Base-by-base conservation (phyloP, 2,113 vertebrate species). In the Paramisgurnus dabryanus region DNA sequence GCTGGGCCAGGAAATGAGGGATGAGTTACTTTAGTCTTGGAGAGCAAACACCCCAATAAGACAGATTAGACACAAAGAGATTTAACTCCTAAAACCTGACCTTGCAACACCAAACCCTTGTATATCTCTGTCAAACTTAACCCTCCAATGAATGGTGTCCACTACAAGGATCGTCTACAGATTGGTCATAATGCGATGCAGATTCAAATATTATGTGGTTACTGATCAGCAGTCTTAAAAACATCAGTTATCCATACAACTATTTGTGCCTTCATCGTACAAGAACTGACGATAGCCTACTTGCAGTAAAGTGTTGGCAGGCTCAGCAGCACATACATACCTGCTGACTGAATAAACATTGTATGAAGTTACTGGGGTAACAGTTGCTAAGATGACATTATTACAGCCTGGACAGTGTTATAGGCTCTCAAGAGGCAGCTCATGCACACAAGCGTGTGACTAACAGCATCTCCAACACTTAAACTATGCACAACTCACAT, bases 391-490 rank as follows among this genome's bases (percentile, higher is more conserved):
- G 80, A 40, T 39, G 9, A 57, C 39, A 74, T 57, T 72, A 67
- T 75, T 49, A 69, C 58, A 49, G 43, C 45, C 53, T 81, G 79
- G 63, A 50, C 27, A 76, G 79, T 68, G 27, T 81, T 73, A 76
- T 2, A 34, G 4, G 63, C 22, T 76, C 64, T 49, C 34, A 43
- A 74, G 79, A 67, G 79, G 72, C 66, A 58, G 67, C 41, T 63
- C 27, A 81, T 10, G 40, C 18, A 75, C 80, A 68, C 41, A 53
- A 57, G 47, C 8, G 47, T 66, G 45, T 76, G 61, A 66, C 58
- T 64, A 76, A 63, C 53, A 45, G 13, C 55, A 10, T 72, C 49
- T 65, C 8, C 47, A 65, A 66, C 61, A 66, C 49, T 57, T 40
- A 58, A 49, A 45, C 49, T 15, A 45, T 10, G 39, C n/a, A 72